Conservation (phyloP, 1,140 invertebrate genomes). For the Saccostrea cuccullata region DNA sequence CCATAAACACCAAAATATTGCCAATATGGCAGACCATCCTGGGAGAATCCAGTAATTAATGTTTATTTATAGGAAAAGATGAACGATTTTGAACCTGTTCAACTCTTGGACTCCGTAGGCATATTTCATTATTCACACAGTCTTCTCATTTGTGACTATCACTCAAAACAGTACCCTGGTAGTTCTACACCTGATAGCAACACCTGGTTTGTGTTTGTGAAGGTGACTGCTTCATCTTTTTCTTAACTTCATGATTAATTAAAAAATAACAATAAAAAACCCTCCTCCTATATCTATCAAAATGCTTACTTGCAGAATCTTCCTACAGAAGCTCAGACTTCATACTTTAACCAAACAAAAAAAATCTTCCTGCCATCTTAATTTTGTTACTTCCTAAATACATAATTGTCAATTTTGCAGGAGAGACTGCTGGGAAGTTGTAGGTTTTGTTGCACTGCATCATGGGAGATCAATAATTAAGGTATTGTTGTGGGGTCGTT, state of each 20-base stretch:
- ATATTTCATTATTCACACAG: conserved; percentile 23
- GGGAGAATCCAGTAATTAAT: conserved; percentile 3
- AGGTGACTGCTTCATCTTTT: not conserved
- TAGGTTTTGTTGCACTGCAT: conserved; percentile 32
- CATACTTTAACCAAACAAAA: not conserved
- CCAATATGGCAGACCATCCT: conserved; percentile 26
- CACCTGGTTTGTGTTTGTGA: conserved; percentile 13
- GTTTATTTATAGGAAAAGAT: conserved; percentile 25
- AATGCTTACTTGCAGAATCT: conserved; percentile 10
- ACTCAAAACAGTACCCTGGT: conserved; percentile 3
- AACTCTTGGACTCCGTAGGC: conserved; percentile 17
- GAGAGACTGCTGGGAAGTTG: not conserved
- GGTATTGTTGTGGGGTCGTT: conserved; percentile 2
- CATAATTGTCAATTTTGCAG: conserved; percentile 24
- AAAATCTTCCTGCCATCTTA: not conserved
- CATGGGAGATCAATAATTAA: conserved; percentile 29
- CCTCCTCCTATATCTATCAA: not conserved
- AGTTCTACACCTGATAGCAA: not conserved
- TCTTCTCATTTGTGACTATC: conserved; percentile 18
- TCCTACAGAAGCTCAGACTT: not conserved
- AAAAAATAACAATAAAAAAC: not conserved
- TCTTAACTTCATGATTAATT: conserved; percentile 6
- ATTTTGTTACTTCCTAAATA: not conserved
- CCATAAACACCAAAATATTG: conserved; percentile 10
- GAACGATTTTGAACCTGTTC: conserved; percentile 25